Evolutionary conservation across 1,140 invertebrate species (phyloP).

Genomic region (Heliconius himera): DNA sequence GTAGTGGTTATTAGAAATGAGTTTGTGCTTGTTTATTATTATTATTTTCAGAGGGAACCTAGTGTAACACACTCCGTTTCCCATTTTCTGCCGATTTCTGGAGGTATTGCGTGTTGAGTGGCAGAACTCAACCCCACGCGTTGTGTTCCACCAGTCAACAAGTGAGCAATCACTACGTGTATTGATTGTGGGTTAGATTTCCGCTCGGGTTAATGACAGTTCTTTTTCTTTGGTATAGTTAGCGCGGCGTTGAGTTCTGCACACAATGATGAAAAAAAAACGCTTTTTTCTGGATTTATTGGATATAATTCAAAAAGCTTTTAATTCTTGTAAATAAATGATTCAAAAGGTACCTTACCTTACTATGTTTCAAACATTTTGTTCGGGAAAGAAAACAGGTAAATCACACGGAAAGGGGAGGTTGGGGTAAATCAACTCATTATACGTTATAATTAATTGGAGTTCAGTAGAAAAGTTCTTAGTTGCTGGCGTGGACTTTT

Average conservation of each 20-base stretch:
- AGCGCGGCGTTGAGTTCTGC: too few species aligned
- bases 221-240: too few species aligned
- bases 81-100: too few species aligned
- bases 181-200: too few species aligned
- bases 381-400: slow-evolving; percentile 38
- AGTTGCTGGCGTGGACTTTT: slow-evolving; percentile 49
- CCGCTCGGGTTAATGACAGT: too few species aligned
- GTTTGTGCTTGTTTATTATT: background rate
- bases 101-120: too few species aligned
- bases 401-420: slow-evolving; percentile 52
- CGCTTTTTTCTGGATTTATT: background rate
- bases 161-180: too few species aligned
- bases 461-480: slow-evolving; percentile 64
- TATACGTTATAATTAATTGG: slow-evolving; percentile 76
- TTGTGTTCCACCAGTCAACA: too few species aligned
- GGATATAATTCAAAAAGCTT: background rate
- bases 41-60: too few species aligned
- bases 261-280: too few species aligned
- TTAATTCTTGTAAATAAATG: background rate
- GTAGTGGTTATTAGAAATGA: background rate
- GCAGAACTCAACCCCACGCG: too few species aligned
- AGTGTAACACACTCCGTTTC: too few species aligned
- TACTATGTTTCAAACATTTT: slow-evolving; percentile 25
- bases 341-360: background rate
- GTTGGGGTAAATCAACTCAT: slow-evolving; percentile 58